A percentile compares a stretch with the other conserved stretches of the same genome.
These are phyloP conservation scores for Mesoligia furuncula DNA, from an alignment of 2,888 invertebrate genomes.

Conservation along the genomic window DNA sequence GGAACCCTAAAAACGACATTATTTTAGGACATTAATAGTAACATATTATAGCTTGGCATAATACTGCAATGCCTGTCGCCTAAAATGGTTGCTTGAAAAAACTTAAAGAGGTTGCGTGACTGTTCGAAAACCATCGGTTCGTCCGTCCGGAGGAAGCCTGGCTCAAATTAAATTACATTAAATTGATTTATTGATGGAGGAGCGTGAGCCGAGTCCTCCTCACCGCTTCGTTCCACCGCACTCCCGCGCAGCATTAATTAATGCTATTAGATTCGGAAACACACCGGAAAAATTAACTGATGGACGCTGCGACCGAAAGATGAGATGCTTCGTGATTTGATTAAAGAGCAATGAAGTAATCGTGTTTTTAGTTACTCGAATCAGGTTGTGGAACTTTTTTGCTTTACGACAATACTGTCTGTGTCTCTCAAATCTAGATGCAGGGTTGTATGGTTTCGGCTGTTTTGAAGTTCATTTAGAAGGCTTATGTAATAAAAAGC, in stretches of 20 bases:
- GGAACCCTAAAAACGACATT: no score
- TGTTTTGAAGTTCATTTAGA: background rate
- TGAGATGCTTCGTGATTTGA: constrained; percentile 49
- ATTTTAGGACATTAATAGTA: background rate
- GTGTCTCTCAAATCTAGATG: background rate
- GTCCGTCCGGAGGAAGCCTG: constrained; percentile 81
- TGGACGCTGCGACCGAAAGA: constrained; percentile 57
- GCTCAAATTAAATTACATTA: constrained; percentile 89
- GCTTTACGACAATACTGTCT: background rate
- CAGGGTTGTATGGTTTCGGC: background rate
- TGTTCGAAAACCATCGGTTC: constrained; percentile 70
- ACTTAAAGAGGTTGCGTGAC: constrained; percentile 80
- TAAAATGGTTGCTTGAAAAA: constrained; percentile 50
- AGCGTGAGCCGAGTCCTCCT: constrained; percentile 79
- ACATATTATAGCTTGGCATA: background rate
- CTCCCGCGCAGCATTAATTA: constrained; percentile 84
- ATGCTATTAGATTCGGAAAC: constrained; percentile 87
- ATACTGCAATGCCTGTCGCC: background rate
- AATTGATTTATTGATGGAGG: constrained; percentile 89
- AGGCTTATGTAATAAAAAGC: background rate
- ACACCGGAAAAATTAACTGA: constrained; percentile 80
- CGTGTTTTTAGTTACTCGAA: background rate
- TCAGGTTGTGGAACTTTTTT: background rate
- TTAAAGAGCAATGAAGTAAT: constrained; percentile 23
- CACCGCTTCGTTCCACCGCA: constrained; percentile 72